Conservation (phyloP, 2,797 vertebrate genomes). For the Tinamus major region DNA sequence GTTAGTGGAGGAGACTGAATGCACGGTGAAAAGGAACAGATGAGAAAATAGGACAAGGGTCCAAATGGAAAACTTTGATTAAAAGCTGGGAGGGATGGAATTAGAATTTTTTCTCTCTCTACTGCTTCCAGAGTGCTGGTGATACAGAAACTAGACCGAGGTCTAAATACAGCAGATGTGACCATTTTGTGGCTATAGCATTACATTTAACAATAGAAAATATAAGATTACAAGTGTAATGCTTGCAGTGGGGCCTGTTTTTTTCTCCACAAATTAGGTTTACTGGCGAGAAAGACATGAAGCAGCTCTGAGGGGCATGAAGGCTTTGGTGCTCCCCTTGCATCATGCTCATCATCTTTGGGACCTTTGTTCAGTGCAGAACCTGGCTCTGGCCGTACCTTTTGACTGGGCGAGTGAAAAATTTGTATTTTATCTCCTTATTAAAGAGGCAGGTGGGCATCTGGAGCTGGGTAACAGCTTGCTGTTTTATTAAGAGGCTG, state of each 20-base stretch:
- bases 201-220: background rate
- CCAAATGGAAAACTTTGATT: background rate
- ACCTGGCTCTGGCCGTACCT: background rate
- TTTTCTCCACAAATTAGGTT: background rate
- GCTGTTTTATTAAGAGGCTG: background rate
- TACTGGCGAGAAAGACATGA: background rate
- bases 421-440: background rate
- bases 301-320: rapidly evolving
- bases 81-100: background rate
- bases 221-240: no score
- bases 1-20: background rate
- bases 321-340: background rate
- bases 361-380: no score
- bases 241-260: background rate
- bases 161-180: background rate
- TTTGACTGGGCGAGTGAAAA: background rate
- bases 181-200: rapidly evolving
- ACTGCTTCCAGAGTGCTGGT: background rate
- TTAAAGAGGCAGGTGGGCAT: background rate
- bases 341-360: background rate
- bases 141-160: background rate
- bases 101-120: background rate
- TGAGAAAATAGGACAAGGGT: background rate
- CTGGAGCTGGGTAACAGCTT: background rate
- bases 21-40: background rate